Conservation (phyloP, 1,140 invertebrate species). For the Lethrus apterus region DNA sequence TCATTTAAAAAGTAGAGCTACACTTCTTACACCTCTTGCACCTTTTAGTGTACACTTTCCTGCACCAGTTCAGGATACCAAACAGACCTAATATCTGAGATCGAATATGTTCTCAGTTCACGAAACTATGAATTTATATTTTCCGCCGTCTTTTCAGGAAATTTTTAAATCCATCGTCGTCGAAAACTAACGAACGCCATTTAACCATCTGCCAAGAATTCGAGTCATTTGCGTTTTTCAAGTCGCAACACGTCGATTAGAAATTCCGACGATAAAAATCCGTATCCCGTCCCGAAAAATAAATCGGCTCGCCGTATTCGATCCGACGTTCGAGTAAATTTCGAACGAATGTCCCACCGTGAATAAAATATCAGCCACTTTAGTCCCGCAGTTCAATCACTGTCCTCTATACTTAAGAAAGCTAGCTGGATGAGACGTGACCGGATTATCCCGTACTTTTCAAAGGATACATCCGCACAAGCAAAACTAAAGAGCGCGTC, state of each 20-base stretch:
- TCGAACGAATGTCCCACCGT: constrained; percentile 27
- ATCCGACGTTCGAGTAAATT: constrained; percentile 28
- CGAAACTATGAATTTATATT: background rate
- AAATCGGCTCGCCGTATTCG: constrained; percentile 27
- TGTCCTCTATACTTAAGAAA: constrained; percentile 27
- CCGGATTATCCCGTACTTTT: constrained; percentile 29
- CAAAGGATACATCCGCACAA: too few species aligned
- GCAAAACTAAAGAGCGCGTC: too few species aligned
- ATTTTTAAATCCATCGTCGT: constrained; percentile 2
- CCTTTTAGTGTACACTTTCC: too few species aligned
- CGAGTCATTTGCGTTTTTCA: constrained; percentile 6
- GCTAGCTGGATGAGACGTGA: constrained; percentile 27
- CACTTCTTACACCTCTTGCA: too few species aligned
- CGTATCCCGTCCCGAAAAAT: constrained; percentile 14
- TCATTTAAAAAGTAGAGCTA: too few species aligned
- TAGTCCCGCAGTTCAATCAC: constrained; percentile 30
- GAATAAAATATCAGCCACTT: constrained; percentile 33
- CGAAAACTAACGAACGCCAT: background rate
- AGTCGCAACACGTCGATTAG: too few species aligned
- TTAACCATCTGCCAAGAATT: background rate
- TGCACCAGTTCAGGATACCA: too few species aligned
- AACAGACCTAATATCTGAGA: too few species aligned
- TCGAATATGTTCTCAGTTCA: background rate
- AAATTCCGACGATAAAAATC: constrained; percentile 8
- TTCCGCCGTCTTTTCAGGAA: background rate